Conservation (phyloP, 2,797 vertebrate genomes). For the Serranus cabrilla region DNA sequence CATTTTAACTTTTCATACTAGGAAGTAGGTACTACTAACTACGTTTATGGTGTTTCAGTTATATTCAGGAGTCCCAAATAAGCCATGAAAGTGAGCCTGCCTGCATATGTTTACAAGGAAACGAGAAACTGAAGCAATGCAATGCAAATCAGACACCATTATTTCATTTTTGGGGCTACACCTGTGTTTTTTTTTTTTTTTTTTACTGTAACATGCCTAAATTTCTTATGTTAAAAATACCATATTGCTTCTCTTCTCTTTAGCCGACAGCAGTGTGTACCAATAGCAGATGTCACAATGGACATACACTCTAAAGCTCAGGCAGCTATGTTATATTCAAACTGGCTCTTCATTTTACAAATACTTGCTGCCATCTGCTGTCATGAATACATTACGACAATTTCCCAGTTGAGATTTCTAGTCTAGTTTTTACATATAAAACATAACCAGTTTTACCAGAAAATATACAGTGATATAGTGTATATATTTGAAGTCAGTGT, state of each 20-base stretch:
- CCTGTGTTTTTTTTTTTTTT: background rate
- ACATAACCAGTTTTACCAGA: background rate
- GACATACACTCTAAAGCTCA: background rate
- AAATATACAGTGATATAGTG: background rate
- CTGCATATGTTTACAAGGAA: background rate
- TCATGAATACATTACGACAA: background rate
- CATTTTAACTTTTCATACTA: background rate
- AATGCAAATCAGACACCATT: background rate
- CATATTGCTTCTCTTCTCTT: background rate
- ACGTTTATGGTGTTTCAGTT: background rate
- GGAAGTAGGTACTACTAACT: background rate
- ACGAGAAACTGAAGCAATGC: background rate
- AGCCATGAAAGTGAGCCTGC: background rate
- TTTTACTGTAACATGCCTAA: background rate
- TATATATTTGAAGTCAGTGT: background rate
- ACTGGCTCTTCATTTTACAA: background rate
- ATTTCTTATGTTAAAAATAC: background rate
- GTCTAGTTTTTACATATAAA: background rate
- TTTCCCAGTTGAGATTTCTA: background rate
- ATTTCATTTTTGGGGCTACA: background rate
- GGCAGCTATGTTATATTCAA: background rate
- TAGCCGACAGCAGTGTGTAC: background rate
- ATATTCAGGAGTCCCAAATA: too few species aligned
- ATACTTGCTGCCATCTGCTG: constrained; percentile 34
- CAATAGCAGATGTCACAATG: background rate